phyloP scores from a whole-genome alignment of 2,888 invertebrate species.

The Podabrus alpinus region DNA sequence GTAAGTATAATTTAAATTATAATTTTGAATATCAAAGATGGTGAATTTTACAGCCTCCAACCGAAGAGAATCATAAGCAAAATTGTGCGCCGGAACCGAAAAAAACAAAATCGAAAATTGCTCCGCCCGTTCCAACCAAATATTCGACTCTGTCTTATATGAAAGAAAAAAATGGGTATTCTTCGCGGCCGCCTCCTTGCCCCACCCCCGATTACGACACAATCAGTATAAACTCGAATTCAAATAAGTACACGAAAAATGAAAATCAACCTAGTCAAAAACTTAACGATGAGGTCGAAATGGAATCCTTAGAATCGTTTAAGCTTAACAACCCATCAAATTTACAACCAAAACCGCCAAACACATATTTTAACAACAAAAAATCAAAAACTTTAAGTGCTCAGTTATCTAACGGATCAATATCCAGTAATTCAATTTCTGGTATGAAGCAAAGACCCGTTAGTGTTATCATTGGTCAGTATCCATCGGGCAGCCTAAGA shows the following conservation, averaged over 20 bases:
- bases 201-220: slow-evolving; percentile 63
- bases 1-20: slow-evolving; percentile 51
- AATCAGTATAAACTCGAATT: slow-evolving; percentile 49
- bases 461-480: slow-evolving; percentile 74
- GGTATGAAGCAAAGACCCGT: slow-evolving; percentile 65
- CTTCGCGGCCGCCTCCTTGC: slow-evolving; percentile 54
- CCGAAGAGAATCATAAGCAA: slow-evolving; percentile 20
- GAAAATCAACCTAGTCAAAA: slow-evolving; percentile 31
- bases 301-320: slow-evolving; percentile 77
- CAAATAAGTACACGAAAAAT: slow-evolving; percentile 32
- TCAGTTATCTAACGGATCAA: slow-evolving; percentile 44
- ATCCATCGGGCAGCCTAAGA: slow-evolving; percentile 61
- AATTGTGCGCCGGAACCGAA: slow-evolving; percentile 21
- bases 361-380: slow-evolving; percentile 67
- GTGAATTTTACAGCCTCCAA: slow-evolving; percentile 9
- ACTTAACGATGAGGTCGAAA: slow-evolving; percentile 66
- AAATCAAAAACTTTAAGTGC: slow-evolving; percentile 37
- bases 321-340: slow-evolving; percentile 68
- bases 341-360: slow-evolving; percentile 68
- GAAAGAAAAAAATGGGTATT: slow-evolving; percentile 21
- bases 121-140: slow-evolving; percentile 50
- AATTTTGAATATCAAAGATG: neutral
- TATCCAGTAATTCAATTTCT: slow-evolving; percentile 44
- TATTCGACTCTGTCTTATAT: slow-evolving; percentile 48
- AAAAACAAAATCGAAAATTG: slow-evolving; percentile 46